Evolutionary conservation across 2,888 invertebrate genomes (phyloP).

Genomic region (Nesidiocoris tenuis): DNA sequence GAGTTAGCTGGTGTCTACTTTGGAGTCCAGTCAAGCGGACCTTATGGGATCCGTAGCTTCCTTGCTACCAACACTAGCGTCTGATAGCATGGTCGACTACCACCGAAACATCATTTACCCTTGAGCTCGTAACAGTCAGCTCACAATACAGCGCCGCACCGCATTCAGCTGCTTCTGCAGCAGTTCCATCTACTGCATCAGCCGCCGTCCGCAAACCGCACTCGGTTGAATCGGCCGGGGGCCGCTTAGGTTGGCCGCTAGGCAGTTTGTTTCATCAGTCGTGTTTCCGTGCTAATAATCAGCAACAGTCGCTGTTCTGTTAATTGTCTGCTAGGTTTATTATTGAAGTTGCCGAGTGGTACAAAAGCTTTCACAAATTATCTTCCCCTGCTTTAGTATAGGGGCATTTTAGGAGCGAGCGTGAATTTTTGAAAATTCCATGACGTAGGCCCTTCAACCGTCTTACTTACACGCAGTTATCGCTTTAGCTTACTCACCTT

Average conservation of each 20-base stretch:
- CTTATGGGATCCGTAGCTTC: conserved; percentile 9
- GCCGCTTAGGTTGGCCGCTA: not conserved
- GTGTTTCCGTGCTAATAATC: not conserved
- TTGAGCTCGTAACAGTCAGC: not conserved
- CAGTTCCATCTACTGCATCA: not conserved
- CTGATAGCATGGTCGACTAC: not conserved
- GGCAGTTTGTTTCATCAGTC: not conserved
- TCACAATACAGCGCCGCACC: not conserved
- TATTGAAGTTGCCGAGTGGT: too few species aligned
- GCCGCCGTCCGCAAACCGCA: not conserved
- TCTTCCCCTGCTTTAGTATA: too few species aligned
- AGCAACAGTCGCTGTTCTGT: not conserved
- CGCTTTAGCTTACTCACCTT: too few species aligned
- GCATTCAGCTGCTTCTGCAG: not conserved
- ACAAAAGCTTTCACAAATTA: too few species aligned
- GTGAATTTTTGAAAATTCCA: too few species aligned
- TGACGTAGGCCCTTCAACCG: too few species aligned
- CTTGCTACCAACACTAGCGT: not conserved
- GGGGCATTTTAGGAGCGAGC: too few species aligned
- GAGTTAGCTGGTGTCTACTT: conserved; percentile 27
- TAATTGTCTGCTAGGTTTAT: not conserved
- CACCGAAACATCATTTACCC: not conserved
- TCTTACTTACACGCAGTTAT: too few species aligned
- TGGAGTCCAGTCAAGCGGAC: conserved; percentile 39
- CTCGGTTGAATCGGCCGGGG: not conserved